Conservation (phyloP, 2,888 invertebrate species). For the Rotaria socialis region DNA sequence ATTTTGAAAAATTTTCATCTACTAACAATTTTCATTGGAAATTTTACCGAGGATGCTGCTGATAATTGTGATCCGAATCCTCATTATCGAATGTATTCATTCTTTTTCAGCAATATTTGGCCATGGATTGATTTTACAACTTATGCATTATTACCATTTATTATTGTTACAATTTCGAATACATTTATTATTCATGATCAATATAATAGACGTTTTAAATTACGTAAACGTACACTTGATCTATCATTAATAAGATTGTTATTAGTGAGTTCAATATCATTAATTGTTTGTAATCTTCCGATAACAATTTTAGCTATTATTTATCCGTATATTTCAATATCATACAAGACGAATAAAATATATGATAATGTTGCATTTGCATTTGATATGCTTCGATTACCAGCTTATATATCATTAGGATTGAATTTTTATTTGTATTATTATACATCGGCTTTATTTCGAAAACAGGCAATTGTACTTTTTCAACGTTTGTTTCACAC, state of each 20-base stretch:
- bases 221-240: not conserved
- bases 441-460: not conserved
- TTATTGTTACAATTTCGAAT: not conserved
- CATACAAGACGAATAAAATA: not conserved
- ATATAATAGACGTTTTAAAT: not conserved
- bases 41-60: not conserved
- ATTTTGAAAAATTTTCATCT: not conserved
- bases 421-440: constrained; percentile 22
- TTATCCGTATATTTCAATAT: not conserved
- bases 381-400: not conserved
- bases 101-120: constrained; percentile 7
- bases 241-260: not conserved
- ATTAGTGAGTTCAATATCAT: not conserved
- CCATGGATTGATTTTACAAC: constrained; percentile 3
- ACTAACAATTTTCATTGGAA: not conserved
- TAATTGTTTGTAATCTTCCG: not conserved
- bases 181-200: constrained; percentile 5
- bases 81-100: not conserved
- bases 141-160: constrained; percentile 3
- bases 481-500: not conserved
- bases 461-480: not conserved
- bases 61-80: constrained; percentile 28
- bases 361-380: not conserved
- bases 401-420: not conserved
- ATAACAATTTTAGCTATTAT: not conserved